Evolutionary conservation across 2,113 vertebrate genomes (phyloP).

Genomic region (Cephalopholis sonnerati): DNA sequence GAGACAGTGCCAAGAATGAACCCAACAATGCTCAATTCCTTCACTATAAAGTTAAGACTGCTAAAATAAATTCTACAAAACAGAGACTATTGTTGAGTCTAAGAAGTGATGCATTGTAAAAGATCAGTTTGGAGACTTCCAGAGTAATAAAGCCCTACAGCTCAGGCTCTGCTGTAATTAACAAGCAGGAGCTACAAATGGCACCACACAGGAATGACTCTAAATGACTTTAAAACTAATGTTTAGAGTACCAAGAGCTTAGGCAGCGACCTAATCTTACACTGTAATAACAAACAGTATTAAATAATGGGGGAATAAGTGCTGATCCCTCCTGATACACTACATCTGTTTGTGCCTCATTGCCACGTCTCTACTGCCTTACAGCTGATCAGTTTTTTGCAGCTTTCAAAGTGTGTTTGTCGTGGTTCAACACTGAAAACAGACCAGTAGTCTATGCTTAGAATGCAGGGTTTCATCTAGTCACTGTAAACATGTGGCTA

Average conservation of each 20-base stretch:
- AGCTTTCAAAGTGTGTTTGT: not conserved
- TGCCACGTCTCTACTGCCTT: not conserved
- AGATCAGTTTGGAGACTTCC: slow-evolving; percentile 12
- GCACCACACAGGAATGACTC: slow-evolving; percentile 9
- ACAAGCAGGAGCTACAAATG: slow-evolving; percentile 8
- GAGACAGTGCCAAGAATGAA: not conserved
- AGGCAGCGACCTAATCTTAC: not conserved
- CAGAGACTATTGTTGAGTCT: not conserved
- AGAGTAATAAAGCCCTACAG: slow-evolving; percentile 5
- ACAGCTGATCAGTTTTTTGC: not conserved
- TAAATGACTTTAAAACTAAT: slow-evolving; percentile 6
- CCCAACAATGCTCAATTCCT: not conserved
- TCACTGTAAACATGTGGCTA: not conserved
- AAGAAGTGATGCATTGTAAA: not conserved
- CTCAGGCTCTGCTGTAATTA: slow-evolving; percentile 22
- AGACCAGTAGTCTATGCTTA: not conserved
- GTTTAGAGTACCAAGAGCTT: slow-evolving; percentile 10
- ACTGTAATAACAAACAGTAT: slow-evolving; percentile 6
- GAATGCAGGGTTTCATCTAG: not conserved
- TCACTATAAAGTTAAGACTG: not conserved
- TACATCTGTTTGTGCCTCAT: not conserved
- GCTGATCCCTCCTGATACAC: slow-evolving; percentile 3
- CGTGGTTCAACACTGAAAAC: not conserved
- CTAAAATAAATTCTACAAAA: not conserved
- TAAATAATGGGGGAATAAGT: not conserved